Base-by-base conservation (phyloP, 2,797 vertebrate genomes). In the Coracias cyanogaster region DNA sequence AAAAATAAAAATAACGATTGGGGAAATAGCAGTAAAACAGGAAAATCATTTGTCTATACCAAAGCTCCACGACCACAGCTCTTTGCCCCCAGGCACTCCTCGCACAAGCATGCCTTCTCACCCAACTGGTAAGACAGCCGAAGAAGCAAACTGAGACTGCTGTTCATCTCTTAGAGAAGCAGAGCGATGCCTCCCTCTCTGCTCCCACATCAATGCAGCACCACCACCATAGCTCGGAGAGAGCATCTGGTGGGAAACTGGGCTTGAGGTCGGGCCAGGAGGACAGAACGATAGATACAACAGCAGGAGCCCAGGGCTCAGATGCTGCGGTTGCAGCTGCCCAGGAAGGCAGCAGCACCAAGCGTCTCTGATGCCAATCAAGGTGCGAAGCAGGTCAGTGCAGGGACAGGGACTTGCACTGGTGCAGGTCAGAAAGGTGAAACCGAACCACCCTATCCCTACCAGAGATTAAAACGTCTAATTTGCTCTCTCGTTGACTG, bases 1-100 rank as follows among this genome's bases (percentile, higher is more conserved):
- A 96, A 96, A 97, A 94, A 78, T 65, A 92, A 91, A 96, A 94
- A 91, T 81, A 95, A 94, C 1, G 15, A 71, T 54, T 65, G 52
- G 8, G 52, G n/a, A 91, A 90, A 96, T 60, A 88, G 80, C 72
- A 95, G 72, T 93, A 94, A 97, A 97, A 93, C 25, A 48, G 15
- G 52, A 79, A 89, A 88, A 81, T 69, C 15, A 65, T 95, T 94
- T 94, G 74, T 86, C 70, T 86, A 16, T 45, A 87, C 31, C 8
- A 3, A 78, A 93, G 29, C 37, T 82, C n/a, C 60, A 52, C 6
- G 3, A 81, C 69, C 9, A 6, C 58, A 79, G 70, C 15, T 77
- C 82, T 80, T 66, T 91, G 90, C 65, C 90, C 91, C 20, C 67
- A 90, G 92, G 87, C 74, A 65, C 61, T 88, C 72, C 60, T 64